Base-by-base conservation (phyloP, 2,888 invertebrate genomes). In the Spilosoma lubricipeda region DNA sequence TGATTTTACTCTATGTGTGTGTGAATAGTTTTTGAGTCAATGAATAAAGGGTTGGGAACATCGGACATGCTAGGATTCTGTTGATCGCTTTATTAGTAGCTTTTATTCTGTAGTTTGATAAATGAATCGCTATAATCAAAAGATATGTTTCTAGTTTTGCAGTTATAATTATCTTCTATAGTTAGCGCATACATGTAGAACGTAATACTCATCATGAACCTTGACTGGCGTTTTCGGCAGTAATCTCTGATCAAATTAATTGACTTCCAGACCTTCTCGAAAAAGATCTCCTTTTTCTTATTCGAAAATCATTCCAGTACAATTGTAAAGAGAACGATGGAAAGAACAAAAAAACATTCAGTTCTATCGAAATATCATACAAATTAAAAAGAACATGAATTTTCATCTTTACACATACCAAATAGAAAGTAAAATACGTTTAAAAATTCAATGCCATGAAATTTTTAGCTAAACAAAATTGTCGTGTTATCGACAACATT, bases 31-130 rank as follows among this genome's bases (percentile, higher is more conserved):
- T 33, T 69, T 18, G 13, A n/a, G 30, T 72, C 72, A 72, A 39
- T 72, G 56, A 52, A 18, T 52, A 52, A 30, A 72, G 72, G 39
- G 56, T 67, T 56, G 72, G 39, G n/a, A n/a, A n/a, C n/a, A n/a
- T n/a, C n/a, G n/a, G 72, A 59, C 66, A 71, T 15, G 23, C 0
- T 13, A 13, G n/a, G 15, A 36, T 36, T n/a, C n/a, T 59, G 30
- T 30, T 15, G 20, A 71, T 30, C 23, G 33, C 8, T 45, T 63
- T 63, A 30, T 36, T 65, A 8, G 23, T 15, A 63, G 11, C 56
- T 56, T 52, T 36, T 20, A 3, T 36, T 23, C 11, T 36, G 3
- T 39, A 23, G 23, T 4, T 52, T 13, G 11, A 59, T 15, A 30
- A 15, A 15, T 15, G 27, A 30, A 30, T 15, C 2, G 15, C 27